Conservation (phyloP, 2,797 vertebrate genomes). For the Distichodus sexfasciatus region DNA sequence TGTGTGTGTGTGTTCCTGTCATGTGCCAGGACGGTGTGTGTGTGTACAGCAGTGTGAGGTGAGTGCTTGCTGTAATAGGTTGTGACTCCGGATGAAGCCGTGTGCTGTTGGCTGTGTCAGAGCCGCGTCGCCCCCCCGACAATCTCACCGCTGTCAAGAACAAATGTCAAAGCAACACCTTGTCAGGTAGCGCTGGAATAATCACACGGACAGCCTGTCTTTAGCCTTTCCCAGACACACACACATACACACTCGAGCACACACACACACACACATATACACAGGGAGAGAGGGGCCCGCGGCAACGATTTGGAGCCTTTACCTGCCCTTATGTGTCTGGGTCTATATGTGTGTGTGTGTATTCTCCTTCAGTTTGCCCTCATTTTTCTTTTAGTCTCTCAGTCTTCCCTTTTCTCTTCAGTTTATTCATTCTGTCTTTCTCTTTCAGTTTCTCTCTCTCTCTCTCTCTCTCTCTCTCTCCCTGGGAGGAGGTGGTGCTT, state of each 20-base stretch:
- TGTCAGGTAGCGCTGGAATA: slow-evolving; percentile 80
- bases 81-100: slow-evolving; percentile 75
- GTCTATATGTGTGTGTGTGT: slow-evolving; percentile 38
- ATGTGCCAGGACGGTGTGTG: slow-evolving; percentile 51
- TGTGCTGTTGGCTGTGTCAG: slow-evolving; percentile 40
- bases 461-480: background rate
- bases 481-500: slow-evolving; percentile 60
- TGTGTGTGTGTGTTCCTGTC: slow-evolving; percentile 50
- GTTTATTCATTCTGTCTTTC: too few species aligned
- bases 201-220: slow-evolving; percentile 82
- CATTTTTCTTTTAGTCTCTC: background rate
- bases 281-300: slow-evolving; percentile 5
- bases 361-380: slow-evolving; percentile 1
- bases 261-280: too few species aligned
- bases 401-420: background rate
- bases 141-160: slow-evolving; percentile 81
- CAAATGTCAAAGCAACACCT: slow-evolving; percentile 86
- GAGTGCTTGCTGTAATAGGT: slow-evolving; percentile 77
- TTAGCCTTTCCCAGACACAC: slow-evolving; percentile 72
- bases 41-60: slow-evolving; percentile 68
- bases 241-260: slow-evolving; percentile 4
- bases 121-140: slow-evolving; percentile 74
- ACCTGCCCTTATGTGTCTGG: slow-evolving; percentile 32
- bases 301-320: slow-evolving; percentile 22
- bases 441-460: background rate